Conservation (phyloP, 2,888 invertebrate species). For the Amphipyra tragopoginis region DNA sequence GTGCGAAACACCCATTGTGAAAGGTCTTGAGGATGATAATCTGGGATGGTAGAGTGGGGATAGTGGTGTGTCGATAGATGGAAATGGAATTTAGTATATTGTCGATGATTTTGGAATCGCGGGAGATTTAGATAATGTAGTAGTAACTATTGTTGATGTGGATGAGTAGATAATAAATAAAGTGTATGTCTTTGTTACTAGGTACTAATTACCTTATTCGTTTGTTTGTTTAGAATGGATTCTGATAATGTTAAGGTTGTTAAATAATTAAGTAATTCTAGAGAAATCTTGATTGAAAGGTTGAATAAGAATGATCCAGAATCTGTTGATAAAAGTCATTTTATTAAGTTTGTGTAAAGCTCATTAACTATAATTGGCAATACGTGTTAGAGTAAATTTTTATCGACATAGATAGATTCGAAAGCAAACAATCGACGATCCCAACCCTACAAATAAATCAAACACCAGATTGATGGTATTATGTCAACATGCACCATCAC, state of each 20-base stretch:
- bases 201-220: too few relatives aligned
- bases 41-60: conserved; percentile 63
- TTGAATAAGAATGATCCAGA: too few relatives aligned
- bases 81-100: not conserved
- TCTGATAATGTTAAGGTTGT: too few relatives aligned
- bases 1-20: conserved; percentile 81
- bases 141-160: too few relatives aligned
- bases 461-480: conserved; percentile 87
- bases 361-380: not conserved
- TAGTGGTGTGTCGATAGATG: conserved; percentile 46
- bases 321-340: too few relatives aligned
- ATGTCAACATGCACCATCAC: conserved; percentile 87
- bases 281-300: too few relatives aligned
- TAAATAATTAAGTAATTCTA: too few relatives aligned
- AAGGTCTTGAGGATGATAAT: conserved; percentile 76
- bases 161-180: too few relatives aligned
- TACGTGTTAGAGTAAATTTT: not conserved
- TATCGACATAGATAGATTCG: conserved; percentile 56
- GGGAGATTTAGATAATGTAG: too few relatives aligned
- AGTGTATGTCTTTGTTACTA: too few relatives aligned
- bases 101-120: conserved; percentile 3
- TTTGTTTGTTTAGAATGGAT: too few relatives aligned
- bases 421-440: conserved; percentile 1
- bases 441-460: conserved; percentile 78
- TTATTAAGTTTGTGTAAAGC: too few relatives aligned